Conservation (phyloP, 2,113 vertebrate genomes). For the Chamaetylas fuelleborni region DNA sequence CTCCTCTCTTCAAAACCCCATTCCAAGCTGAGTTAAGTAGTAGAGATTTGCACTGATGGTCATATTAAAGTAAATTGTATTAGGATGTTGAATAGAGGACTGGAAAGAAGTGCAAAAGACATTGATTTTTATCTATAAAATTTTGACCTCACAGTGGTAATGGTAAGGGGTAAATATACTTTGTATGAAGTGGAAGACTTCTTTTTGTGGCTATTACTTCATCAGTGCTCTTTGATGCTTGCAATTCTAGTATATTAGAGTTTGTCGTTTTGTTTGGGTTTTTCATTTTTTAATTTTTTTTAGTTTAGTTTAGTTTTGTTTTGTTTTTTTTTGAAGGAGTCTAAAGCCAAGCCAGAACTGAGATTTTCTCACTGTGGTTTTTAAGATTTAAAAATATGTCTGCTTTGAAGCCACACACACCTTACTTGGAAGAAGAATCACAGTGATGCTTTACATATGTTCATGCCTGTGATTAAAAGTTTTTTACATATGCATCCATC, state of each 20-base stretch:
- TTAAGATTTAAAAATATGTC: neutral
- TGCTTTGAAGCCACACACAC: neutral
- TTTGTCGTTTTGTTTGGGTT: too few species aligned
- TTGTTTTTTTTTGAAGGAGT: neutral
- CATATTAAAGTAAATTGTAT: neutral
- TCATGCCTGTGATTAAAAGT: constrained; percentile 45
- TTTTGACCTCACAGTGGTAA: neutral
- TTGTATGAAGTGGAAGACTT: neutral
- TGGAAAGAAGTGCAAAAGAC: neutral
- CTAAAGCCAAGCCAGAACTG: neutral
- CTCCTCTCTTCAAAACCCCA: neutral
- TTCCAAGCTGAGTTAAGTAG: neutral
- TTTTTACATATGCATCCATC: constrained; percentile 22
- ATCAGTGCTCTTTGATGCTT: neutral
- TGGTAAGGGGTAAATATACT: neutral
- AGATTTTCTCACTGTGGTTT: neutral
- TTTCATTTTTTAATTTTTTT: neutral
- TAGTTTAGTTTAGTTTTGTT: too few species aligned
- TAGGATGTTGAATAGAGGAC: neutral
- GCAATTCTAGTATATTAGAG: neutral
- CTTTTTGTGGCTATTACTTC: neutral
- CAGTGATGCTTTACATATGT: neutral
- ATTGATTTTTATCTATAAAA: neutral
- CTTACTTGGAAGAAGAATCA: neutral
- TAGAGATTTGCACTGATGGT: neutral